Percentiles rank a stretch among this genome's conserved stretches.
These are phyloP conservation scores for Arge pagana DNA, from an alignment of 2,888 invertebrate genomes.

Conservation along the genomic window DNA sequence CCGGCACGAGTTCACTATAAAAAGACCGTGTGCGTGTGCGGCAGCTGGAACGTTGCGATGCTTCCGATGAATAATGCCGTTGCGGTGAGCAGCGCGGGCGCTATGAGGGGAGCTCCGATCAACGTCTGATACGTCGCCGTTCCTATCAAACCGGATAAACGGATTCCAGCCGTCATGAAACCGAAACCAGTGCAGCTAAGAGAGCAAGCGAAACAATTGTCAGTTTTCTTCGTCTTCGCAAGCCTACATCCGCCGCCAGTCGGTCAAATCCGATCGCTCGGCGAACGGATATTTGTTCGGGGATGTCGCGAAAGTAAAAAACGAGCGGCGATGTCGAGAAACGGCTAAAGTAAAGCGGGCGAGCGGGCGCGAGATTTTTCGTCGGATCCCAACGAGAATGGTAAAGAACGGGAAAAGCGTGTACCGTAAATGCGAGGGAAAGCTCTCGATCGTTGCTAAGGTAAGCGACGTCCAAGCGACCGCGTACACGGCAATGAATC, in stretches of 20 bases:
- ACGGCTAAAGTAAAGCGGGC: too few species aligned
- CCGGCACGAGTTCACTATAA: too few species aligned
- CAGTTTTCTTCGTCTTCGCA: too few species aligned
- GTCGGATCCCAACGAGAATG: not conserved
- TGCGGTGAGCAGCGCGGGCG: slow-evolving; percentile 57
- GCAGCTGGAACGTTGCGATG: slow-evolving; percentile 54
- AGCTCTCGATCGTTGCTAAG: slow-evolving; percentile 58
- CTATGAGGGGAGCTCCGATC: slow-evolving; percentile 52
- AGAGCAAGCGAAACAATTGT: slow-evolving; percentile 3
- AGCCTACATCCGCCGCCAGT: too few species aligned
- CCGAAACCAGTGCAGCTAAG: slow-evolving; percentile 58
- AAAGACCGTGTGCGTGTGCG: slow-evolving; percentile 58
- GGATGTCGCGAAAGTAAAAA: too few species aligned
- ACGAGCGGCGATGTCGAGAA: too few species aligned
- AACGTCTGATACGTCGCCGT: slow-evolving; percentile 56
- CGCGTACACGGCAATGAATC: slow-evolving; percentile 58
- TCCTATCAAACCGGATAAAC: slow-evolving; percentile 57
- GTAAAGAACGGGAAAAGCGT: not conserved
- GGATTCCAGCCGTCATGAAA: slow-evolving; percentile 55
- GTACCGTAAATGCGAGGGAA: slow-evolving; percentile 59
- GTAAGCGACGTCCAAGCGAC: slow-evolving; percentile 59
- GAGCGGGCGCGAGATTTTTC: too few species aligned
- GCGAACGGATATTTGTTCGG: too few species aligned
- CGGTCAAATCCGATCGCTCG: too few species aligned
- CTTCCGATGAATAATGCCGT: slow-evolving; percentile 55